A percentile compares a stretch with the other conserved stretches of the same genome.
Conservation (phyloP, 1,140 invertebrate species). For the Heliconius melpomene region DNA sequence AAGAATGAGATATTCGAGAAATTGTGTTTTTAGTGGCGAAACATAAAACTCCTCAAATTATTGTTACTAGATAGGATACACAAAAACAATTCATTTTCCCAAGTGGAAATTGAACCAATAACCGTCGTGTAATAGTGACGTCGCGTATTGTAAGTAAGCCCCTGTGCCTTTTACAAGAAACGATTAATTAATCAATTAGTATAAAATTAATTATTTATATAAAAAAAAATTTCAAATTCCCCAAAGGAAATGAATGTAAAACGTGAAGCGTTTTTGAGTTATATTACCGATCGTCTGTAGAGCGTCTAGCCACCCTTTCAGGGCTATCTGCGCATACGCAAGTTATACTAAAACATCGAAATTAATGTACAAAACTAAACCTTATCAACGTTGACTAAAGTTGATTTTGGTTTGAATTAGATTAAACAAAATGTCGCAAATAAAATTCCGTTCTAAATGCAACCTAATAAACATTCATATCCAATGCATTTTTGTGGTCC, state of each 20-base stretch:
- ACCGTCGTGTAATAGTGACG: no score
- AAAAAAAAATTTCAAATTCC: not conserved
- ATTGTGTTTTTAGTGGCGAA: no score
- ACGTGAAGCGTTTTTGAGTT: conserved; percentile 10
- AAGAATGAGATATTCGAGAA: no score
- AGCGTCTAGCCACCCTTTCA: conserved; percentile 55
- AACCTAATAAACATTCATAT: conserved; percentile 41
- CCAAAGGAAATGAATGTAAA: not conserved
- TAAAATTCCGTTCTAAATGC: conserved; percentile 36
- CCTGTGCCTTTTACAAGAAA: not conserved
- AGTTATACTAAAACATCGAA: conserved; percentile 28
- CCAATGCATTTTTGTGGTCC: conserved; percentile 33
- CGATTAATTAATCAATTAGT: not conserved
- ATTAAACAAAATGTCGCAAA: conserved; percentile 15
- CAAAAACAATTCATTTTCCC: no score
- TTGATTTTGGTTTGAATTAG: not conserved
- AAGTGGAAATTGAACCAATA: no score
- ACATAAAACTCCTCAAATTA: no score
- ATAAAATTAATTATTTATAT: not conserved
- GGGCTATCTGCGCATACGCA: conserved; percentile 57
- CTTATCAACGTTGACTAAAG: conserved; percentile 14
- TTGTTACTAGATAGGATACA: no score
- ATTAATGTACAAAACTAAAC: conserved; percentile 16
- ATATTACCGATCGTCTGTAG: conserved; percentile 48
- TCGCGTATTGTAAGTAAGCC: no score